Evolutionary conservation across 2,797 vertebrate genomes (phyloP).

Genomic region (Lophotriccus pileatus): DNA sequence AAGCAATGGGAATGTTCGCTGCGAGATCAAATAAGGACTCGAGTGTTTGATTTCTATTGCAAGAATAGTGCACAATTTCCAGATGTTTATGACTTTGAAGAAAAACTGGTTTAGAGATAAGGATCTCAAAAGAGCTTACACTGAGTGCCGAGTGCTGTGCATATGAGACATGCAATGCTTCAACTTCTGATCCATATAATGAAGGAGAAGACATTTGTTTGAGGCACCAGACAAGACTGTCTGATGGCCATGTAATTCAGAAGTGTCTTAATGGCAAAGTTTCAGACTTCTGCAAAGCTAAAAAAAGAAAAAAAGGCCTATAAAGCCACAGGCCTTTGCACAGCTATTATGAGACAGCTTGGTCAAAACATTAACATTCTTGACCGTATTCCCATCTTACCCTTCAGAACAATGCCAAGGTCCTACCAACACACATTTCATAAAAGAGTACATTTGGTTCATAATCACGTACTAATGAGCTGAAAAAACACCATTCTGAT

Average conservation of each 20-base stretch:
- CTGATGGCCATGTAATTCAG: neutral
- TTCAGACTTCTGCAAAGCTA: neutral
- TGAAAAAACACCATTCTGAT: neutral
- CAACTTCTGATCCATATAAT: neutral
- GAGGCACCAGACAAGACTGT: neutral
- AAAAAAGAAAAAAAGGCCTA: neutral
- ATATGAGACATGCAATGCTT: neutral
- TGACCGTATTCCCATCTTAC: neutral
- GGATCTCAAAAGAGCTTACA: conserved; percentile 6
- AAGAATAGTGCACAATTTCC: conserved; percentile 17
- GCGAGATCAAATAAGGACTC: conserved; percentile 56
- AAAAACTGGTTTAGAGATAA: conserved; percentile 31
- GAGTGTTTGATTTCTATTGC: neutral
- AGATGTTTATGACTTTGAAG: conserved; percentile 45
- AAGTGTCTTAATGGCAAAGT: neutral
- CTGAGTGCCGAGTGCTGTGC: neutral
- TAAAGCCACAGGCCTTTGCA: neutral
- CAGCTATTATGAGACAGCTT: neutral
- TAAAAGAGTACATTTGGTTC: neutral
- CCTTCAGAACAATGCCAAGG: neutral
- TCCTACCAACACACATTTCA: neutral
- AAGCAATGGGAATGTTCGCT: conserved; percentile 2
- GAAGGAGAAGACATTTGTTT: conserved; percentile 15
- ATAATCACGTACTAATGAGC: neutral
- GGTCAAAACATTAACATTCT: neutral